Conservation (phyloP, 2,113 vertebrate species). For the Motacilla tschutschensis region DNA sequence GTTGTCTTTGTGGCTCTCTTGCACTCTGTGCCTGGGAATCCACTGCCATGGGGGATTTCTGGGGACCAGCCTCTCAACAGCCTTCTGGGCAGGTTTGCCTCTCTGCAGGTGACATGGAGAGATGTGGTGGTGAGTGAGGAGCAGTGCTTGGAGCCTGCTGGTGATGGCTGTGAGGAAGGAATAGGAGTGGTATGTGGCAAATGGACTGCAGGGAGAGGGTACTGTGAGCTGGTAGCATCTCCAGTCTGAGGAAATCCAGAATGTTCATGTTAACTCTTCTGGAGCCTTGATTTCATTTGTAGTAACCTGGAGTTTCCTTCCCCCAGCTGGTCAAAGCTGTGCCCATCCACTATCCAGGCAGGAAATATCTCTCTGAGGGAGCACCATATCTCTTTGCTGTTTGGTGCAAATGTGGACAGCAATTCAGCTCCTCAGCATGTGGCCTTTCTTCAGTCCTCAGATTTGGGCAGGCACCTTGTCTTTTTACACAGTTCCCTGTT, state of each 20-base stretch:
- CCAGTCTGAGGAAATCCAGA: background rate
- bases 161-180: background rate
- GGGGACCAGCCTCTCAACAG: background rate
- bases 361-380: background rate
- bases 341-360: background rate
- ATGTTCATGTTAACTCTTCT: background rate
- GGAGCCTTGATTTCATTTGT: background rate
- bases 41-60: background rate
- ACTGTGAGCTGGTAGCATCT: background rate
- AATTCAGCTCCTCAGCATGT: background rate
- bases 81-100: background rate
- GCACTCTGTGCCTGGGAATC: background rate
- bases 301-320: background rate
- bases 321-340: background rate
- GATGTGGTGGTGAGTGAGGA: background rate
- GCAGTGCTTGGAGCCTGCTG: background rate
- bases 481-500: background rate
- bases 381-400: background rate
- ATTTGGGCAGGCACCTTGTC: background rate
- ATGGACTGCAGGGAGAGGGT: background rate
- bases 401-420: background rate
- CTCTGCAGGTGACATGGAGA: background rate
- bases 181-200: background rate
- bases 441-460: background rate
- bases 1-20: accelerated